These are phyloP conservation scores for Nymphalis io DNA, from an alignment of 1,140 invertebrate genomes.

Conservation along the genomic window DNA sequence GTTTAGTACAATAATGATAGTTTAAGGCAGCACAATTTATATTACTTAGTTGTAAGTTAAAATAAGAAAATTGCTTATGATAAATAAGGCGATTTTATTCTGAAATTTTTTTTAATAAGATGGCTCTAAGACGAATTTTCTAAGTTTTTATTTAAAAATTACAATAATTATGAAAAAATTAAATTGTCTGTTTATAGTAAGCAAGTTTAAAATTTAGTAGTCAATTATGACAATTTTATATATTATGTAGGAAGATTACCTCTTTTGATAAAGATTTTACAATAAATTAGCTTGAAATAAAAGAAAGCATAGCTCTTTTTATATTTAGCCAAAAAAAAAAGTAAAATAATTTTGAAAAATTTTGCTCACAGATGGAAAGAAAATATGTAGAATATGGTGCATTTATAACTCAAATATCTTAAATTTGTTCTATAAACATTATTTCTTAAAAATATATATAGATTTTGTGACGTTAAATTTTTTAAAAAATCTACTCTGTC, in stretches of 20 bases:
- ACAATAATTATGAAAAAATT: background rate
- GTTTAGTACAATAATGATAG: conserved; percentile 45
- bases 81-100: conserved; percentile 3
- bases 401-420: too few relatives aligned
- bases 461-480: too few relatives aligned
- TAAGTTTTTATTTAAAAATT: background rate
- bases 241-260: conserved; percentile 11
- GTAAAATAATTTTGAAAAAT: background rate
- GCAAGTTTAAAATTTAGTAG: conserved; percentile 1
- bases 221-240: conserved; percentile 30
- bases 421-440: too few relatives aligned
- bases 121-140: background rate
- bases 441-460: too few relatives aligned
- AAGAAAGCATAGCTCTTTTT: conserved; percentile 5
- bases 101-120: background rate
- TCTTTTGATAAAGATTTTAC: conserved; percentile 25
- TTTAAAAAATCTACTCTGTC: background rate
- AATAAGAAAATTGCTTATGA: conserved; percentile 8
- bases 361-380: background rate
- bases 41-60: conserved; percentile 30
- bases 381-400: too few relatives aligned
- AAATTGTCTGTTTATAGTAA: conserved; percentile 2
- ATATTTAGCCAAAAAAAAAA: conserved; percentile 6
- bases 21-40: conserved; percentile 44
- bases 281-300: conserved; percentile 6